A percentile compares a stretch with the other conserved stretches of the same genome.
phyloP scores from a whole-genome alignment of 2,888 invertebrate genomes.

The Drosophila merina region DNA sequence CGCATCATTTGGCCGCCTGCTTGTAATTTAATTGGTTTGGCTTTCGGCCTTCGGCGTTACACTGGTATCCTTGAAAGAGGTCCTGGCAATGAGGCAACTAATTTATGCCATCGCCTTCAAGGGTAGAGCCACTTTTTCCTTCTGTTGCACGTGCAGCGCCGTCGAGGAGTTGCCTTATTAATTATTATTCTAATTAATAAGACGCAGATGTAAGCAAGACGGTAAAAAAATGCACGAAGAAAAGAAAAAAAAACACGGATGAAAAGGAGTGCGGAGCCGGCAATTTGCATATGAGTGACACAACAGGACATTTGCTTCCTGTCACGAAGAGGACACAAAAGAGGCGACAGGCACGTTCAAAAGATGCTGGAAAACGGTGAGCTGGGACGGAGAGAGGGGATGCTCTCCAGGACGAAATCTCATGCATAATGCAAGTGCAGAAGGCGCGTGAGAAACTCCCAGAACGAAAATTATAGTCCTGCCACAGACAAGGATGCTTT shows the following conservation, averaged over 20 bases:
- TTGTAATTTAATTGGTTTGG: constrained; percentile 78
- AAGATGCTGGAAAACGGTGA: constrained; percentile 30
- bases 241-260: constrained; percentile 15
- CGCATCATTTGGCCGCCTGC: constrained; percentile 75
- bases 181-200: constrained; percentile 80
- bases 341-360: constrained; percentile 62
- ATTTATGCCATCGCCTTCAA: constrained; percentile 60
- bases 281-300: constrained; percentile 81
- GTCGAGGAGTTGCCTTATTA: constrained; percentile 74
- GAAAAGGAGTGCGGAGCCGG: constrained; percentile 46
- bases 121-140: constrained; percentile 50
- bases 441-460: constrained; percentile 69
- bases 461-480: constrained; percentile 38
- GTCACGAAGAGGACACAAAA: constrained; percentile 52
- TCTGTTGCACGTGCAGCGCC: constrained; percentile 58
- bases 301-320: constrained; percentile 78
- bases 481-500: constrained; percentile 12
- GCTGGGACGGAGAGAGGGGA: constrained; percentile 26
- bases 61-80: constrained; percentile 49
- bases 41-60: constrained; percentile 38
- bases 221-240: constrained; percentile 1
- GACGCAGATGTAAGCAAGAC: constrained; percentile 52
- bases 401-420: constrained; percentile 45
- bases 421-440: constrained; percentile 71
- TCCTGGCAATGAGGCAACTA: constrained; percentile 67